These are phyloP conservation scores for Catonia carolina DNA, from an alignment of 2,888 invertebrate species.

Conservation along the genomic window DNA sequence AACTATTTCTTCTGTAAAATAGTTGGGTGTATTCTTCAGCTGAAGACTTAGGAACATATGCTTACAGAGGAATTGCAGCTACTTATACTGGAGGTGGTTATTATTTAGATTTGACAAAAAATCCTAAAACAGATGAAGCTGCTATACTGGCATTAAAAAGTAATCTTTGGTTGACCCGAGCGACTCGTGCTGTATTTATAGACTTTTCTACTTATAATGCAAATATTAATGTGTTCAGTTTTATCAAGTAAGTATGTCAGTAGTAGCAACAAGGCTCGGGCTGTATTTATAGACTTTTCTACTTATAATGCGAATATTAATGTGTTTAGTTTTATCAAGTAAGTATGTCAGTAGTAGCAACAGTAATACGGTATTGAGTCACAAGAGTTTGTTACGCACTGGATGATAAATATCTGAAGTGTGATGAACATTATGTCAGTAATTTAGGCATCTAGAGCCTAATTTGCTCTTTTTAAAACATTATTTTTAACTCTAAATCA, in stretches of 20 bases:
- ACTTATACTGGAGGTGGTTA: background rate
- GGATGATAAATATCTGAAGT: too few relatives aligned
- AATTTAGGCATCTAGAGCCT: too few relatives aligned
- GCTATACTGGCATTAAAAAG: background rate
- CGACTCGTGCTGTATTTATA: slow-evolving; percentile 1
- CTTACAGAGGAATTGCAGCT: background rate
- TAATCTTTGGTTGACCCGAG: background rate
- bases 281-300: background rate
- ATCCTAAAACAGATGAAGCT: background rate
- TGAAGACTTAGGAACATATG: background rate
- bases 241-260: slow-evolving; percentile 3
- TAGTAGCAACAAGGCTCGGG: too few relatives aligned
- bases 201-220: background rate
- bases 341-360: too few relatives aligned
- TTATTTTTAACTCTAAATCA: too few relatives aligned
- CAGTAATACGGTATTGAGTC: too few relatives aligned
- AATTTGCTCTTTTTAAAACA: too few relatives aligned
- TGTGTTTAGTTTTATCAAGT: background rate
- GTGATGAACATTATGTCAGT: too few relatives aligned
- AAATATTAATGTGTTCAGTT: background rate
- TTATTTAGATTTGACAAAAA: background rate
- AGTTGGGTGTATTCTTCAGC: background rate
- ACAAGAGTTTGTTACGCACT: too few relatives aligned
- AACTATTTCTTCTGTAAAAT: too few relatives aligned
- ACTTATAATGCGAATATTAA: slow-evolving; percentile 3